Conservation (phyloP, 2,113 vertebrate genomes). For the Neoarius graeffei region DNA sequence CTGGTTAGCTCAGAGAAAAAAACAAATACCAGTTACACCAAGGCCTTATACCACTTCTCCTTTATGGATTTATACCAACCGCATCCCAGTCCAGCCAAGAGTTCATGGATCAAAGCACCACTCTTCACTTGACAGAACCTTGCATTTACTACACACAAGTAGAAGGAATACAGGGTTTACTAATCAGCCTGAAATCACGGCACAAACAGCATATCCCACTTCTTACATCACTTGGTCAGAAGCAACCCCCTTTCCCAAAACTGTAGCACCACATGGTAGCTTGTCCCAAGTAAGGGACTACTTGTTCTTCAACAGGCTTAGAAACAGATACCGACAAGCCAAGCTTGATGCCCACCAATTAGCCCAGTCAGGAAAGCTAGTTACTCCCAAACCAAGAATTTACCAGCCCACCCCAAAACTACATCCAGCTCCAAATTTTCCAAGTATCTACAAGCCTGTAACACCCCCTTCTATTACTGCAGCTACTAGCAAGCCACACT, state of each 20-base stretch:
- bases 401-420: conserved; percentile 45
- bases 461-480: conserved; percentile 40
- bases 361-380: conserved; percentile 63
- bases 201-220: conserved; percentile 68
- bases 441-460: conserved; percentile 44
- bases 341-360: conserved; percentile 66
- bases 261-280: conserved; percentile 31
- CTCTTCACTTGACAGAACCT: conserved; percentile 57
- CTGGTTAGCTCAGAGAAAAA: conserved; percentile 64
- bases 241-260: conserved; percentile 4
- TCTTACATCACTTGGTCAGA: conserved; percentile 35
- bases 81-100: conserved; percentile 40
- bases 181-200: conserved; percentile 72
- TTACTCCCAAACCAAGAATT: conserved; percentile 65
- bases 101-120: conserved; percentile 54
- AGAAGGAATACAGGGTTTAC: conserved; percentile 59
- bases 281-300: conserved; percentile 64
- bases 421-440: conserved; percentile 47
- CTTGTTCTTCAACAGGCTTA: conserved; percentile 66
- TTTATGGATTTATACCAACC: conserved; percentile 57
- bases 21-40: conserved; percentile 44
- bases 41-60: conserved; percentile 58
- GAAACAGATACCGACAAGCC: conserved; percentile 76
- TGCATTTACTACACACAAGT: conserved; percentile 59
- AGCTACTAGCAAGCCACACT: conserved; percentile 48